phyloP scores from a whole-genome alignment of 1,140 invertebrate species.

The Acromyrmex echinatior region DNA sequence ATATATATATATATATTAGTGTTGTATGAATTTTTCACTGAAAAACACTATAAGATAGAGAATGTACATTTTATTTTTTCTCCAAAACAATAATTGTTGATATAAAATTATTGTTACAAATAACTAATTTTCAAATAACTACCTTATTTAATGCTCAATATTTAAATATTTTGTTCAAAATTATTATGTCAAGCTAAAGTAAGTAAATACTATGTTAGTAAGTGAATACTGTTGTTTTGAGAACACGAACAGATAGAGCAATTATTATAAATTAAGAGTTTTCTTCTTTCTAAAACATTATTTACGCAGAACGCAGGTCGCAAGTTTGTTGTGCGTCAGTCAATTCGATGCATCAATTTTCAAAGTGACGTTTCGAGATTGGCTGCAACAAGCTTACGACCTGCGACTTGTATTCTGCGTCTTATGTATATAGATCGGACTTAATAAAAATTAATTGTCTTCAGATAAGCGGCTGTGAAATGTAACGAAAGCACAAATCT shows the following conservation, averaged over 20 bases:
- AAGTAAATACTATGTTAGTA: too few species aligned
- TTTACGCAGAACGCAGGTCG: too few species aligned
- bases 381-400: too few species aligned
- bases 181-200: background rate
- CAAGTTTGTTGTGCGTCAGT: too few species aligned
- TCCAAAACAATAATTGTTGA: background rate
- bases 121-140: background rate
- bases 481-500: background rate
- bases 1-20: too few species aligned
- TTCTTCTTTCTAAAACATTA: background rate
- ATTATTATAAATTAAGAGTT: background rate
- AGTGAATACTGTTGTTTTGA: background rate
- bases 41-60: background rate
- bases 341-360: too few species aligned
- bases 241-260: background rate
- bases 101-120: constrained; percentile 18
- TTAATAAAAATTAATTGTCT: background rate
- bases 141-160: background rate
- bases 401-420: too few species aligned
- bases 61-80: background rate
- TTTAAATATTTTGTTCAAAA: constrained; percentile 9
- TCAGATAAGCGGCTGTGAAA: background rate
- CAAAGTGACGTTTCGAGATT: too few species aligned
- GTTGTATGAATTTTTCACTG: too few species aligned
- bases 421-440: too few species aligned